These are phyloP conservation scores for Noctua fimbriata DNA, from an alignment of 2,888 invertebrate genomes.

Conservation along the genomic window DNA sequence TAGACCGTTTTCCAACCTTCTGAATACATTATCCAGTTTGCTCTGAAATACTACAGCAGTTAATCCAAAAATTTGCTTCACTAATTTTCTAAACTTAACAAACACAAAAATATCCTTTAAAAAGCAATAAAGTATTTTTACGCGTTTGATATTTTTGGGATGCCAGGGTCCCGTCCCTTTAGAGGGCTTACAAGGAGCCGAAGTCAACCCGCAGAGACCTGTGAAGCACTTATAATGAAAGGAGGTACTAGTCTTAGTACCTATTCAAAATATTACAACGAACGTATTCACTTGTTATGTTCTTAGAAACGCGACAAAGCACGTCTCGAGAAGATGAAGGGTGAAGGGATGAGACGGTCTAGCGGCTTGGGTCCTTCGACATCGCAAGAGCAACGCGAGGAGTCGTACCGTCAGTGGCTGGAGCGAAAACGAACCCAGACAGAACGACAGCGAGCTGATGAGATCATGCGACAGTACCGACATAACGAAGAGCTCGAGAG, in stretches of 20 bases:
- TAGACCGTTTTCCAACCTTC: not conserved
- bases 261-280: not conserved
- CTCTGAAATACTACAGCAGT: not conserved
- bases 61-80: not conserved
- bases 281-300: slow-evolving; percentile 1
- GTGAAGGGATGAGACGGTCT: slow-evolving; percentile 9
- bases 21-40: not conserved
- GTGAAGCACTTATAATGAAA: not conserved
- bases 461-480: slow-evolving; percentile 81
- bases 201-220: not conserved
- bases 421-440: slow-evolving; percentile 85
- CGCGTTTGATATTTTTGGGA: not conserved
- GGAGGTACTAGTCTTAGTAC: not conserved
- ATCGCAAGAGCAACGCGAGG: slow-evolving; percentile 85
- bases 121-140: not conserved
- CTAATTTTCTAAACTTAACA: not conserved
- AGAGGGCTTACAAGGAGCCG: not conserved
- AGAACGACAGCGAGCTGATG: slow-evolving; percentile 83
- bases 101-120: not conserved
- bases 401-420: slow-evolving; percentile 89
- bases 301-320: slow-evolving; percentile 81
- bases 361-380: slow-evolving; percentile 72
- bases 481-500: slow-evolving; percentile 81
- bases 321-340: slow-evolving; percentile 77
- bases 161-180: not conserved